Conservation (phyloP, 2,113 vertebrate genomes). For the Pteronura brasiliensis region DNA sequence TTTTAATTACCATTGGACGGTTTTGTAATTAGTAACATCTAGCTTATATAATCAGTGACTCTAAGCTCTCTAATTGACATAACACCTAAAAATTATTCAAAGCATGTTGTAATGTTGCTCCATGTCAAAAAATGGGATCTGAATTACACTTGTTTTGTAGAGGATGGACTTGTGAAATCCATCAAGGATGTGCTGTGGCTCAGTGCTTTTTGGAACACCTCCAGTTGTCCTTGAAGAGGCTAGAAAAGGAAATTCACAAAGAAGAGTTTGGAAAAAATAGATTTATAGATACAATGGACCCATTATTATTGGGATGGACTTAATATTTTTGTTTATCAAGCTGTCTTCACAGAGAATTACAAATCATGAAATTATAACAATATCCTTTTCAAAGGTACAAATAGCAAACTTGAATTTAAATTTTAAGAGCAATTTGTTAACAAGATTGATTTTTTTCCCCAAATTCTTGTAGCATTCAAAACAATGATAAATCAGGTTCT, state of each 20-base stretch:
- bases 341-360: background rate
- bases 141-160: slow-evolving; percentile 21
- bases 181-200: background rate
- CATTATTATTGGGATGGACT: background rate
- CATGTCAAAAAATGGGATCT: slow-evolving; percentile 41
- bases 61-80: slow-evolving; percentile 64
- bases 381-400: background rate
- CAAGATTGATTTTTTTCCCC: background rate
- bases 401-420: background rate
- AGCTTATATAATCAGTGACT: slow-evolving; percentile 60
- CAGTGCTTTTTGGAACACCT: background rate
- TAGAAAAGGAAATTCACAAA: background rate
- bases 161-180: slow-evolving; percentile 1
- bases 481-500: background rate
- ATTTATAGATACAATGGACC: background rate
- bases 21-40: slow-evolving; percentile 67
- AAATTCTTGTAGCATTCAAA: background rate
- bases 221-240: background rate
- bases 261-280: background rate
- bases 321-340: background rate
- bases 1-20: slow-evolving; percentile 73
- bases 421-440: background rate
- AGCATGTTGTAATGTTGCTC: slow-evolving; percentile 48
- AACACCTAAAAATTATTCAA: slow-evolving; percentile 61
- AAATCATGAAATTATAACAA: background rate